These are phyloP conservation scores for Himalopsyche tibetana DNA, from an alignment of 2,888 invertebrate genomes.

Conservation along the genomic window DNA sequence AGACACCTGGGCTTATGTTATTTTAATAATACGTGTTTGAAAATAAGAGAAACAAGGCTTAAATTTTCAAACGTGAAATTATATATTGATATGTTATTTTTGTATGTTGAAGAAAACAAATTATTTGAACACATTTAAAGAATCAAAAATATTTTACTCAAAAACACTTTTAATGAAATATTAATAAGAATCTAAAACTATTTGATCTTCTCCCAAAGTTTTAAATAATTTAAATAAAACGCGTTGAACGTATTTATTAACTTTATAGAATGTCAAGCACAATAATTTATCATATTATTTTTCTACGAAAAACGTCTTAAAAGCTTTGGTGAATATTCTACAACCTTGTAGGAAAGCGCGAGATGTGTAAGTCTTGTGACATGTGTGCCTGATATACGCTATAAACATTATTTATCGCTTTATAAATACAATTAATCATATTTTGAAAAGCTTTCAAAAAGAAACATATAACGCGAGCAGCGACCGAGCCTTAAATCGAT, in stretches of 20 bases:
- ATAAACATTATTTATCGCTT: conserved; percentile 28
- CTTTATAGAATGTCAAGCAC: background rate
- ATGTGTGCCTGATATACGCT: conserved; percentile 23
- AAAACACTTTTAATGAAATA: too few species aligned
- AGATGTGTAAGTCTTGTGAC: conserved; percentile 10
- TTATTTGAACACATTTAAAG: too few species aligned
- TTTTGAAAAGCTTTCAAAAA: conserved; percentile 26
- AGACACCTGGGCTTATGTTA: too few species aligned
- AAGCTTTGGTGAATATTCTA: conserved; percentile 14
- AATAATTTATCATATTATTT: background rate
- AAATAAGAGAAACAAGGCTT: too few species aligned
- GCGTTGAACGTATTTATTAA: background rate
- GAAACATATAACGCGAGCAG: background rate
- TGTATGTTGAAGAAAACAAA: too few species aligned
- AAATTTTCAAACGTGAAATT: too few species aligned
- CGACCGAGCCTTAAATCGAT: conserved; percentile 21
- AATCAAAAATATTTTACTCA: too few species aligned
- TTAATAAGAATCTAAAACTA: too few species aligned
- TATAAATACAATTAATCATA: conserved; percentile 31
- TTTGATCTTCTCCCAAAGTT: too few species aligned
- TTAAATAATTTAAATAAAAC: too few species aligned
- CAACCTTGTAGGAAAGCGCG: conserved; percentile 17
- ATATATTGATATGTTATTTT: too few species aligned
- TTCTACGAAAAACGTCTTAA: conserved; percentile 5
- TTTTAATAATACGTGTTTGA: too few species aligned